Percentiles rank a stretch among this genome's conserved stretches.
Evolutionary conservation across 2,797 vertebrate genomes (phyloP).

Genomic region (Oreonectes daqikongensis): DNA sequence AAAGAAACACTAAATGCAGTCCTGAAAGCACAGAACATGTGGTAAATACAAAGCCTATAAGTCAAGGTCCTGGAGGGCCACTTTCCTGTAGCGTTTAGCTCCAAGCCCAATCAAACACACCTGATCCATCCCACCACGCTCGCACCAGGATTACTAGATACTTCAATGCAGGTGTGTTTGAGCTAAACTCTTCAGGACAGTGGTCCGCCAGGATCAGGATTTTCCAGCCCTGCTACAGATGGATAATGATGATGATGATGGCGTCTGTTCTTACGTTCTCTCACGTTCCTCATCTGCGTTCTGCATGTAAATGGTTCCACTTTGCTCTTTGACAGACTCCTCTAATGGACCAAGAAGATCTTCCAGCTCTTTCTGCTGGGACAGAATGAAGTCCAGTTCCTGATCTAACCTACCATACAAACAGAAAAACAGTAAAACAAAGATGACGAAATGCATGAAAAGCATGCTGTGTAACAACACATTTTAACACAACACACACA

Average conservation of each 20-base stretch:
- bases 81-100: too few relatives aligned
- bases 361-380: conserved; percentile 97
- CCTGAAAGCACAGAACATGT: neutral
- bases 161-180: too few relatives aligned
- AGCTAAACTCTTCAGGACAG: too few relatives aligned
- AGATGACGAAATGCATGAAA: too few relatives aligned
- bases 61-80: too few relatives aligned
- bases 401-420: conserved; percentile 83
- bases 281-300: conserved; percentile 95
- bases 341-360: conserved; percentile 90
- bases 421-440: neutral
- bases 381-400: conserved; percentile 96
- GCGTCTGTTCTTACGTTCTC: conserved; percentile 76
- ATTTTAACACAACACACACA: too few relatives aligned
- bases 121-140: too few relatives aligned
- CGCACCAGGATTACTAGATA: too few relatives aligned
- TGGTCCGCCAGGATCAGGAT: too few relatives aligned
- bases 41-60: neutral
- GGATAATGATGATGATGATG: too few relatives aligned
- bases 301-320: conserved; percentile 94
- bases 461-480: too few relatives aligned
- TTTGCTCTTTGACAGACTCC: conserved; percentile 95
- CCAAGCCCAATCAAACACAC: too few relatives aligned
- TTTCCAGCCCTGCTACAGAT: neutral
- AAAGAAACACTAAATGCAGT: neutral